A percentile compares a stretch with the other conserved stretches of the same genome.
Conservation (phyloP, 2,888 invertebrate species). For the Brachypalpus laphriformis region DNA sequence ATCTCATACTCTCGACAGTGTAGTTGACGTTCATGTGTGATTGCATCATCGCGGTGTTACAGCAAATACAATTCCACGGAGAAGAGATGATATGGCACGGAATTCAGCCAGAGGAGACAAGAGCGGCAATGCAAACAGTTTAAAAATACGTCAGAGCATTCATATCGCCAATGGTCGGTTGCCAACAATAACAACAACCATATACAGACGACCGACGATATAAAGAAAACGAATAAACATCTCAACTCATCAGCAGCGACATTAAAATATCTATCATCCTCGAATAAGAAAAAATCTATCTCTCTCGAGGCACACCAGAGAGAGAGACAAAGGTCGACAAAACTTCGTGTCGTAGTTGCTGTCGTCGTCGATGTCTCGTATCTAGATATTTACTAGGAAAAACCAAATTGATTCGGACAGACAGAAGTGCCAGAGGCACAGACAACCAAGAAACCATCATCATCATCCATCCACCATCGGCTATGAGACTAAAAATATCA, state of each 20-base stretch:
- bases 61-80: constrained; percentile 8
- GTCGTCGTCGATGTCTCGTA: constrained; percentile 28
- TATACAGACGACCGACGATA: background rate
- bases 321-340: constrained; percentile 63
- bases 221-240: constrained; percentile 36
- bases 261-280: constrained; percentile 50
- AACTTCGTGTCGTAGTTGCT: constrained; percentile 50
- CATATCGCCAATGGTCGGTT: constrained; percentile 40
- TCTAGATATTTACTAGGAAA: constrained; percentile 14
- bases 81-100: background rate
- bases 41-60: constrained; percentile 55
- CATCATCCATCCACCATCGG: constrained; percentile 28
- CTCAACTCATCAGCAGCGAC: constrained; percentile 54
- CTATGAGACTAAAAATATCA: constrained; percentile 55
- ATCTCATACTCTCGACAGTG: constrained; percentile 6
- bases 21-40: constrained; percentile 46
- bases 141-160: constrained; percentile 67
- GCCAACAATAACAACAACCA: constrained; percentile 30
- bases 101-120: background rate
- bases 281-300: constrained; percentile 35
- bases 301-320: constrained; percentile 17
- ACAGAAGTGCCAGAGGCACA: constrained; percentile 62
- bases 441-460: constrained; percentile 33
- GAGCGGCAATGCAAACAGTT: constrained; percentile 27
- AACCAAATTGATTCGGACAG: constrained; percentile 39